These are phyloP conservation scores for Syngnathoides biaculeatus DNA, from an alignment of 2,113 vertebrate genomes.

Conservation along the genomic window DNA sequence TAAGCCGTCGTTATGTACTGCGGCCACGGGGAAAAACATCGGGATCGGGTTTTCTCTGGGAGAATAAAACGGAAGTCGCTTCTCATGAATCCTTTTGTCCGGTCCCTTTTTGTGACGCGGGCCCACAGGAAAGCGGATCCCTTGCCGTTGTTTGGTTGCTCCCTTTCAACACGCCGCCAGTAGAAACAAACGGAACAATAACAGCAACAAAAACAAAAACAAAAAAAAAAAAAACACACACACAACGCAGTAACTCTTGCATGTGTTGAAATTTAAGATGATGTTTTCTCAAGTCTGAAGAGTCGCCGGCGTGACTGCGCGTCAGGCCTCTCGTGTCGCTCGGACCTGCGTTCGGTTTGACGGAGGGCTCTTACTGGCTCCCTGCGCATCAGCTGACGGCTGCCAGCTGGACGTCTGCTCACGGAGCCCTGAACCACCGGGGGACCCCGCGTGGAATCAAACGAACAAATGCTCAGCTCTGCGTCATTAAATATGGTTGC, in stretches of 20 bases:
- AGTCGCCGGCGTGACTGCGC: constrained; percentile 16
- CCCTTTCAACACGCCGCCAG: constrained; percentile 31
- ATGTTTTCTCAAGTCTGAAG: constrained; percentile 30
- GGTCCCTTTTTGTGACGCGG: constrained; percentile 48
- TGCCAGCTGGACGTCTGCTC: constrained; percentile 59
- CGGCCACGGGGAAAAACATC: constrained; percentile 58
- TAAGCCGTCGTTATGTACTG: constrained; percentile 20
- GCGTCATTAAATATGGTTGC: constrained; percentile 2
- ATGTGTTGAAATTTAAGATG: constrained; percentile 35
- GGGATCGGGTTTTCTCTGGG: constrained; percentile 63
- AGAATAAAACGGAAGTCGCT: constrained; percentile 61
- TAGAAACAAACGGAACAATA: constrained; percentile 22
- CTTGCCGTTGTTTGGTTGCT: constrained; percentile 37
- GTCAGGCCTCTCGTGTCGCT: constrained; percentile 49
- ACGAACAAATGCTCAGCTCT: constrained; percentile 29
- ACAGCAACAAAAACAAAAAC: too few relatives aligned
- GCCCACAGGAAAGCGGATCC: constrained; percentile 65
- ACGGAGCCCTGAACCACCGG: not conserved
- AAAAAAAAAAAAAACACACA: constrained; percentile 13
- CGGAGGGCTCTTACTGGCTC: constrained; percentile 60
- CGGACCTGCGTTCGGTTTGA: constrained; percentile 56
- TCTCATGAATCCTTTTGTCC: constrained; percentile 72
- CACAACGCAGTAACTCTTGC: constrained; percentile 46
- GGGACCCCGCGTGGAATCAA: constrained; percentile 11
- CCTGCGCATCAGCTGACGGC: constrained; percentile 64